A percentile compares a stretch with the other conserved stretches of the same genome.
Evolutionary conservation across 2,113 vertebrate genomes (phyloP).

Genomic region (Chrysochloris asiatica): DNA sequence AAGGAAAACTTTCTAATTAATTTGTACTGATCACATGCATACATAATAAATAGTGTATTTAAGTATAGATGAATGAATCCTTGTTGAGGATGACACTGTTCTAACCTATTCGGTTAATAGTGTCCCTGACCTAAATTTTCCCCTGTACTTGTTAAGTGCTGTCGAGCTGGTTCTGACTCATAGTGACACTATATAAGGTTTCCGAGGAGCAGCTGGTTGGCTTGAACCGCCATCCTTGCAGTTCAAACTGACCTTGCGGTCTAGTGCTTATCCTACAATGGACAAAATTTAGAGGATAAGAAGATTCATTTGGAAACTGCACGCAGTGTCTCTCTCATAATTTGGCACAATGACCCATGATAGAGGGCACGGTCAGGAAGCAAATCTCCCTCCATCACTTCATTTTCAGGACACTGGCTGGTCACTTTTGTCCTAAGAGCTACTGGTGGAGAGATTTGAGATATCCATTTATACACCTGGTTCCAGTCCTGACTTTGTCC

Average conservation of each 20-base stretch:
- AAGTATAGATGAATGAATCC: neutral
- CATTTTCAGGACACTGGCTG: neutral
- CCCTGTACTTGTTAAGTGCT: too few relatives aligned
- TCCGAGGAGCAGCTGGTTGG: too few relatives aligned
- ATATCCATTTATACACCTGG: neutral
- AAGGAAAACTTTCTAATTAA: conserved; percentile 55
- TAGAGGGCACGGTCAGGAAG: neutral
- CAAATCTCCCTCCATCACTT: neutral
- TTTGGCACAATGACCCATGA: neutral
- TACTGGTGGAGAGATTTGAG: neutral
- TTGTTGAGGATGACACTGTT: neutral
- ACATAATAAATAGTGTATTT: conserved; percentile 19
- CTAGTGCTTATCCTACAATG: too few relatives aligned
- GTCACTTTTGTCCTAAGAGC: neutral
- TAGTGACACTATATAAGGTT: too few relatives aligned
- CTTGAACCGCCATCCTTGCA: too few relatives aligned
- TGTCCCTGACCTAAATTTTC: neutral
- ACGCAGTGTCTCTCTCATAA: neutral
- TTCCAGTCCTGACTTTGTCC: neutral
- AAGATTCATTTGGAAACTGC: neutral
- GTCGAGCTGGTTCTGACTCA: too few relatives aligned
- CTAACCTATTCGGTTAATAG: neutral
- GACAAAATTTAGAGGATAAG: too few relatives aligned
- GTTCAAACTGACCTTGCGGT: too few relatives aligned
- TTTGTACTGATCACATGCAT: neutral